Evolutionary conservation across 2,888 invertebrate species (phyloP), one percentile per base, ranked within the genome.

Genomic region (Drosophila testacea): DNA sequence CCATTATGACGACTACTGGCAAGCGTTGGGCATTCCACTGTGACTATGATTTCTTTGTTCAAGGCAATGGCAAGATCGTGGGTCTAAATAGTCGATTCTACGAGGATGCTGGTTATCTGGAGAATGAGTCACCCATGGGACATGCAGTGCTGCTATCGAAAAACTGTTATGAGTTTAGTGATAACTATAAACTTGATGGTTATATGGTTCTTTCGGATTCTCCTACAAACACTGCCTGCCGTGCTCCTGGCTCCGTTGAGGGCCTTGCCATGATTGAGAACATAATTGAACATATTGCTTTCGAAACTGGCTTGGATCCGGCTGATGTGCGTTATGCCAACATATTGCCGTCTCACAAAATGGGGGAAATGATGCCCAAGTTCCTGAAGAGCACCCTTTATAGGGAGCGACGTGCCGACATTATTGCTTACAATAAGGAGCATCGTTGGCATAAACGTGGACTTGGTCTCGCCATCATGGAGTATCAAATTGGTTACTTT

Each of bases 391-490:
- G 93, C 47, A 93, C 88, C 2, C 94, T 95, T 57, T 95, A 95
- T 76, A 92, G 93, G 0, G 87, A 91, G 6, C 92, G 96, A 4
- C 94, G 93, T 80, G 90, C 91, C 70, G 93, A 93, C 54, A 93
- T 96, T 6, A 92, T 93, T n/a, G 87, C 91, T 1, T 95, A 95
- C 82, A 96, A 96, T 85, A 92, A 92, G 69, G 93, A 93, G 44
- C 97, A 97, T 91, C 93, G 96, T 5, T 97, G 97, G 97, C 96
- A 94, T 79, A 97, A 97, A 91, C 94, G 94, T 44, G 97, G 96
- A 0, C 91, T 96, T 0, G 93, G 95, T 13, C 86, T 96, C 10
- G 93, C 95, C 4, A 94, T 96, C 0, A 95, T 97, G 94, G 94
- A 94, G 78, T 97, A 95, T 93, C 94, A 94, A 0, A 92, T 95